Evolutionary conservation across 1,140 invertebrate species (phyloP), one percentile per base, ranked within the genome.

Genomic region (Agrilus planipennis): DNA sequence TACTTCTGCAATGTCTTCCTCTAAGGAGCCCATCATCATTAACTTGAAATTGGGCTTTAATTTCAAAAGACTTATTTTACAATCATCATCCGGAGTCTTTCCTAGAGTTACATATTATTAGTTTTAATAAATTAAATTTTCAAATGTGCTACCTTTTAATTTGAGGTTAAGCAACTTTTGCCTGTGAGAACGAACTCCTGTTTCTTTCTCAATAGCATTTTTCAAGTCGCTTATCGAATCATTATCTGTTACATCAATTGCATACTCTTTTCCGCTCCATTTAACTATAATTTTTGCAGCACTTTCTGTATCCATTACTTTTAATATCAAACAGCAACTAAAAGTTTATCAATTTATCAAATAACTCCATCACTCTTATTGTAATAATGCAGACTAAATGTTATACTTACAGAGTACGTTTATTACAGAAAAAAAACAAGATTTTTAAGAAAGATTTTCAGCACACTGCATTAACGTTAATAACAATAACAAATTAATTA

Each of bases 1-100:
- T 0, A 79, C 84, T 57, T 82, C 79, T 35, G 79, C 78, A 48
- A 97, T 91, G 34, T 87, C 88, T 54, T 90, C 83, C 60, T 96
- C 93, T 16, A 86, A 67, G 0, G 89, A 94, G 0, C 92, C 93
- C 75, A 97, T 92, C 80, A 97, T 86, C 89, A 96, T 94, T 11
- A 97, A 73, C 65, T 94, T 93, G 41, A 86, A 83, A 21, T 85
- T 85, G n/a, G 79, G 75, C 59, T 90, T 92, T 3, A 93, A 60
- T 45, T 81, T 81, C 28, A 92, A 57, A 16, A 74, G 64, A 10
- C 70, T 69, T 14, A 93, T 62, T 31, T 71, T 71, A 46, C 78
- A 75, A 44, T 77, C 77, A 62, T 92, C 84, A 39, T 77, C 72
- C 0, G 86, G 79, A 41, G 77, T 70, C 70, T 89, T 89, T 17